A percentile compares a stretch with the other conserved stretches of the same genome.
Evolutionary conservation across 2,888 invertebrate species (phyloP).

Genomic region (Xanthia togata): DNA sequence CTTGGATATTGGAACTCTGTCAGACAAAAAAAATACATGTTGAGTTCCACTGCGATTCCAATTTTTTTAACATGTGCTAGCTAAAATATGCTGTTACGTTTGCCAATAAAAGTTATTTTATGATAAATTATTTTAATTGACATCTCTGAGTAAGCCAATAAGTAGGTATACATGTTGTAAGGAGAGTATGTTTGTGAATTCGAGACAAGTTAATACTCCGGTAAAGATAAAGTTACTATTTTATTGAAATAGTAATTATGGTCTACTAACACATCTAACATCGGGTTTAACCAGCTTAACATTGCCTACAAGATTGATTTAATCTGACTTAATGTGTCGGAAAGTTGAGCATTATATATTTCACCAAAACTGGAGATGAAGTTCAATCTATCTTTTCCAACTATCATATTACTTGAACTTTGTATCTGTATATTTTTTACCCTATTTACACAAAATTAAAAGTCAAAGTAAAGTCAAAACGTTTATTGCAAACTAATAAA

Average conservation of each 20-base stretch:
- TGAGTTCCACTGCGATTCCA: background rate
- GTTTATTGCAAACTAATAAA: too few species aligned
- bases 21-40: background rate
- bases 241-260: too few species aligned
- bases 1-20: background rate
- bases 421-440: too few species aligned
- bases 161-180: background rate
- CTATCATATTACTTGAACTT: background rate
- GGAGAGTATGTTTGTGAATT: background rate
- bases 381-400: background rate
- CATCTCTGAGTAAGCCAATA: background rate
- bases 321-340: background rate
- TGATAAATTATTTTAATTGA: background rate
- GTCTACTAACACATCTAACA: too few species aligned
- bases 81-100: background rate
- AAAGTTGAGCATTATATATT: background rate
- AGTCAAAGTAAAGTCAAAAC: too few species aligned
- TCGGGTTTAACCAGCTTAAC: background rate
- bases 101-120: background rate
- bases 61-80: background rate
- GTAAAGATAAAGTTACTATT: background rate
- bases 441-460: too few species aligned
- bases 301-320: background rate
- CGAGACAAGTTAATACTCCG: background rate
- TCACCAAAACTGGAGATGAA: background rate